Conservation (phyloP, 2,888 invertebrate genomes). For the Stegana nigrithorax region DNA sequence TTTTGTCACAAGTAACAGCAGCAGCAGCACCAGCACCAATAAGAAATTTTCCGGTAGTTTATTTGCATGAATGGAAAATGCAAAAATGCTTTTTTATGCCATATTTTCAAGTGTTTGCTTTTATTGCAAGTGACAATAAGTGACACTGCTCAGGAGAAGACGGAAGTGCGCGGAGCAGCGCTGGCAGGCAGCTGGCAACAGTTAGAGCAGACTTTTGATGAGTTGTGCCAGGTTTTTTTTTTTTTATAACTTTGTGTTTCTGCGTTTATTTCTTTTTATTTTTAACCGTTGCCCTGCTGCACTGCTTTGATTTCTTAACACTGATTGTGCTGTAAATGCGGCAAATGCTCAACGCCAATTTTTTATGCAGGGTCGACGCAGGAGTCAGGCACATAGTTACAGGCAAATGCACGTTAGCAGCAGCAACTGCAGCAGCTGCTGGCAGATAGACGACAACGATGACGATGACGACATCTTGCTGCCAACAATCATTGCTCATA, state of each 20-base stretch:
- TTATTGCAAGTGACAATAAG: not conserved
- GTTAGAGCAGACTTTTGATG: conserved; percentile 48
- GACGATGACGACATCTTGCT: conserved; percentile 14
- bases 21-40: no score
- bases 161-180: not conserved
- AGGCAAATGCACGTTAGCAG: no score
- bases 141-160: no score
- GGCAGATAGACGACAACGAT: conserved; percentile 7
- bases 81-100: conserved; percentile 22
- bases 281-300: conserved; percentile 19
- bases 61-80: conserved; percentile 48
- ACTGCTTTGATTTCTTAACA: conserved; percentile 13
- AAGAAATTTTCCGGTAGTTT: conserved; percentile 53
- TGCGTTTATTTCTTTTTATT: not conserved
- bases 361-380: conserved; percentile 55
- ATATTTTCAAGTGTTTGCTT: conserved; percentile 11
- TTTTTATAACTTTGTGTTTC: not conserved
- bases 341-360: conserved; percentile 51
- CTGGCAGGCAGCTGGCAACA: not conserved
- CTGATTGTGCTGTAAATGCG: conserved; percentile 54
- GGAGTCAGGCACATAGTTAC: no score
- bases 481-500: conserved; percentile 54
- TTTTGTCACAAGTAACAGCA: no score
- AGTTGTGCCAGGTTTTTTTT: conserved; percentile 40
- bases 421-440: conserved; percentile 18